Percentiles rank a stretch among this genome's conserved stretches.
Evolutionary conservation across 37 sponge, comb jelly and placozoan genomes (phyloP).

Genomic region (Agelas oroides): DNA sequence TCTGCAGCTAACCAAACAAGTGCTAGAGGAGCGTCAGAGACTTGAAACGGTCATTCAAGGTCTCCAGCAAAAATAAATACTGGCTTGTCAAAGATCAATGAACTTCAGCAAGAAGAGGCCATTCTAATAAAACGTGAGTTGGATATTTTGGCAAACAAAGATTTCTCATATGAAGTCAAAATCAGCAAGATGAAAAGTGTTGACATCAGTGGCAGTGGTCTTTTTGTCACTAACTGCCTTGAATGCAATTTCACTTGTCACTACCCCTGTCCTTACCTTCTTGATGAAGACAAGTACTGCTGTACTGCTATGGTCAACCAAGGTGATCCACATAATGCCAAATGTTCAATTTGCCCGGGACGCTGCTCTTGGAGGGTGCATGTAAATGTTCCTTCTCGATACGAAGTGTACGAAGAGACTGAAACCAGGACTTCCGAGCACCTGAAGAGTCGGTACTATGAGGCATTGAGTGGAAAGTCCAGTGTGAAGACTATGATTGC

Average conservation of each 20-base stretch:
- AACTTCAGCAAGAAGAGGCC: slow-evolving; percentile 51
- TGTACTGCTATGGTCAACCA: slow-evolving; percentile 72
- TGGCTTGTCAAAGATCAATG: slow-evolving; percentile 59
- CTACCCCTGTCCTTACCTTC: slow-evolving; percentile 38
- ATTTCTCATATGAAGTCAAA: slow-evolving; percentile 70
- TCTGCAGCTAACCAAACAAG: slow-evolving; percentile 62
- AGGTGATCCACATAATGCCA: slow-evolving; percentile 12
- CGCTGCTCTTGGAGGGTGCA: slow-evolving; percentile 73
- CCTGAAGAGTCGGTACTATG: slow-evolving; percentile 44
- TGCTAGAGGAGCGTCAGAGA: slow-evolving; percentile 64
- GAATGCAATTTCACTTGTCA: slow-evolving; percentile 84
- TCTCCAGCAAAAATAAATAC: slow-evolving; percentile 58
- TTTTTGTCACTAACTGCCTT: slow-evolving; percentile 75
- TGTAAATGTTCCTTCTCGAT: slow-evolving; percentile 60
- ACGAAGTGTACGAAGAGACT: slow-evolving; percentile 51
- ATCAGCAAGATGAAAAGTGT: slow-evolving; percentile 45
- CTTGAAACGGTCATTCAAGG: slow-evolving; percentile 56
- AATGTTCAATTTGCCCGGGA: slow-evolving; percentile 61
- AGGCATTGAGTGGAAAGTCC: slow-evolving; percentile 41
- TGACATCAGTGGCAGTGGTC: slow-evolving; percentile 34
- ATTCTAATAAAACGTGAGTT: slow-evolving; percentile 52
- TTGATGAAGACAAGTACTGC: slow-evolving; percentile 62
- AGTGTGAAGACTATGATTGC: slow-evolving; percentile 38
- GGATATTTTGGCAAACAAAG: slow-evolving; percentile 56
- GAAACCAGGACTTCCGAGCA: slow-evolving; percentile 67